A percentile compares a stretch with the other conserved stretches of the same genome.
These are phyloP conservation scores for Pitta sordida DNA, from an alignment of 2,113 vertebrate species.

Conservation along the genomic window DNA sequence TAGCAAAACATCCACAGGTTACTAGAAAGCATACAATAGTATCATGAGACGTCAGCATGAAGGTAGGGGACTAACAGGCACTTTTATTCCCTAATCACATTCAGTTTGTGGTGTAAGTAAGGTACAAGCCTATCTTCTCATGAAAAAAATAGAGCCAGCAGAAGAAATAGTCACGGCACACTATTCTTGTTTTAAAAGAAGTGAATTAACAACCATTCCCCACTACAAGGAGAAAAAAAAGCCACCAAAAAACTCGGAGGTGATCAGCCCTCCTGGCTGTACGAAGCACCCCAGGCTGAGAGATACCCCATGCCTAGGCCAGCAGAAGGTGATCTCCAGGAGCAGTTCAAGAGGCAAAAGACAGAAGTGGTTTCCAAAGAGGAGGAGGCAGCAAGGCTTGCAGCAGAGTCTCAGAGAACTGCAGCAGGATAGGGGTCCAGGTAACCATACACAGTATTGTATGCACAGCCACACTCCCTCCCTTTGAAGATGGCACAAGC, in stretches of 20 bases:
- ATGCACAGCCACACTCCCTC: not conserved
- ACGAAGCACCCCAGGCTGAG: not conserved
- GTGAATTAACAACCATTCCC: not conserved
- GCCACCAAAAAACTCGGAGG: not conserved
- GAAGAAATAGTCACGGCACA: not conserved
- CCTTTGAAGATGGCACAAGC: not conserved
- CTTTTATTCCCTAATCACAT: not conserved
- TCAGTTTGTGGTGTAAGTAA: not conserved
- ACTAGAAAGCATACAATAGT: not conserved
- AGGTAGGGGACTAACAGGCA: not conserved
- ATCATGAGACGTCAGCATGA: not conserved
- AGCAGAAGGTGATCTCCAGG: not conserved
- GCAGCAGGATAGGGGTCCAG: not conserved
- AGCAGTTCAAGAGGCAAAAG: not conserved
- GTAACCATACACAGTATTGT: accelerated
- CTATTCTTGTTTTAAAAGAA: not conserved
- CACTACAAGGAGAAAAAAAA: not conserved
- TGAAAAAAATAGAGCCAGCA: not conserved
- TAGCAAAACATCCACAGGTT: not conserved
- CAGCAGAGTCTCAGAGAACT: not conserved
- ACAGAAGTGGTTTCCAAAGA: not conserved
- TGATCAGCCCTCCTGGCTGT: not conserved
- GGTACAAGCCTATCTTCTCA: not conserved
- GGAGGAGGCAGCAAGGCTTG: not conserved
- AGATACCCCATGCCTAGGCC: not conserved